phyloP scores from a whole-genome alignment of 92 coral and sea anemone species.

The Umimayanthus chanpuru region DNA sequence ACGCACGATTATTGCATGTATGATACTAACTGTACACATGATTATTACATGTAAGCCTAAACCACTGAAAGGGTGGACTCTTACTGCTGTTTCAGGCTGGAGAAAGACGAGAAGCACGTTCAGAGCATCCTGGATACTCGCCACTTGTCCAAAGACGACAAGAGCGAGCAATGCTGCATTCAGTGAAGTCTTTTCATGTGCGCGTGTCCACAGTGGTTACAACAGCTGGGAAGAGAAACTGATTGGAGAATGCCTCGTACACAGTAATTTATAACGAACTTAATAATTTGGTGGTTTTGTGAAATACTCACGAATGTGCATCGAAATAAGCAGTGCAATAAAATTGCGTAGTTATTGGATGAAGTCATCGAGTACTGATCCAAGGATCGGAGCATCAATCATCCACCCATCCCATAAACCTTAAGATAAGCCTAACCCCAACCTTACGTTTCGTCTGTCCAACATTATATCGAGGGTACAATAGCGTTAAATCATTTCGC shows the following conservation, averaged over 20 bases:
- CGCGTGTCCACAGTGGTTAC: neutral
- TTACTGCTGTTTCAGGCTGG: neutral
- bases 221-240: neutral
- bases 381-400: too few species aligned
- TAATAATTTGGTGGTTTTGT: neutral
- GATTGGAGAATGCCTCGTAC: neutral
- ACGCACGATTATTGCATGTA: neutral
- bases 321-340: neutral
- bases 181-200: conserved; percentile 11
- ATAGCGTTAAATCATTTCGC: too few species aligned
- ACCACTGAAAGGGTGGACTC: neutral
- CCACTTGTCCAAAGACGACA: conserved; percentile 25
- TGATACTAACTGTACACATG: neutral
- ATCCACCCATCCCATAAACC: too few species aligned
- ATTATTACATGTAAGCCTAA: neutral
- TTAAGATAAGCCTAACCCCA: too few species aligned
- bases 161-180: conserved; percentile 34
- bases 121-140: conserved; percentile 29
- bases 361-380: neutral
- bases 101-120: conserved; percentile 39
- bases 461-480: too few species aligned
- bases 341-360: neutral
- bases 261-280: neutral
- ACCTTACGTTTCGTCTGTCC: too few species aligned
- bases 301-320: neutral